phyloP scores from a whole-genome alignment of 2,113 vertebrate genomes.

The Pagrus major region DNA sequence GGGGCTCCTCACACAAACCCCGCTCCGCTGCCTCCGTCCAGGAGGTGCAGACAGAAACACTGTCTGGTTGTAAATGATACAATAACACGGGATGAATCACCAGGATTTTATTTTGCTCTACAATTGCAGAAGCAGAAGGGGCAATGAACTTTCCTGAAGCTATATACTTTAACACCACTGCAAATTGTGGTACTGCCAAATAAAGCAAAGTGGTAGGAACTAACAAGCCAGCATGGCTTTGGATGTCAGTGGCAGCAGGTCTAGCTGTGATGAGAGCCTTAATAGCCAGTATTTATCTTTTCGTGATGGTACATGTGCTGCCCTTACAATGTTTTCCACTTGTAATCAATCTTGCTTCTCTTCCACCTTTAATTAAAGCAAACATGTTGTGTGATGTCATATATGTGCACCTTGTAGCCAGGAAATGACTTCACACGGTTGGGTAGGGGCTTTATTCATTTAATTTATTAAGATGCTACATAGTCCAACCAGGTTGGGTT shows the following conservation, averaged over 20 bases:
- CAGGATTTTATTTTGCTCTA: conserved; percentile 45
- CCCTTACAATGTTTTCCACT: neutral
- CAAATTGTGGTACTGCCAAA: conserved; percentile 49
- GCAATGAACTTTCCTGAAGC: conserved; percentile 52
- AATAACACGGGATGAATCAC: conserved; percentile 68
- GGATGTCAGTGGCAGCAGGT: conserved; percentile 33
- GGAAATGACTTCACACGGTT: conserved; percentile 80
- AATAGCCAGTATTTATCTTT: neutral
- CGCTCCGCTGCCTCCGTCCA: conserved; percentile 29
- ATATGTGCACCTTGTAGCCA: conserved; percentile 5
- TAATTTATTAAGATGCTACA: conserved; percentile 96
- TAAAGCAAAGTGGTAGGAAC: conserved; percentile 53
- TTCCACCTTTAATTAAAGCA: neutral
- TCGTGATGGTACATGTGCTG: neutral
- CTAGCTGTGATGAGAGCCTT: conserved; percentile 1
- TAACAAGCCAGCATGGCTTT: conserved; percentile 16
- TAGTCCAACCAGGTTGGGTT: conserved; percentile 92
- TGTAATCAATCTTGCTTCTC: neutral
- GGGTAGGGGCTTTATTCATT: conserved; percentile 91
- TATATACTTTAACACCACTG: conserved; percentile 55
- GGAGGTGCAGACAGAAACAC: conserved; percentile 66
- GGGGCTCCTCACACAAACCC: conserved; percentile 42
- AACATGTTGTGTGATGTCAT: neutral
- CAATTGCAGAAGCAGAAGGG: conserved; percentile 30
- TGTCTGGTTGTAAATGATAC: conserved; percentile 62